Evolutionary conservation across 2,113 vertebrate species (phyloP), one percentile per base, ranked within the genome.

Genomic region (Anoura caudifer): DNA sequence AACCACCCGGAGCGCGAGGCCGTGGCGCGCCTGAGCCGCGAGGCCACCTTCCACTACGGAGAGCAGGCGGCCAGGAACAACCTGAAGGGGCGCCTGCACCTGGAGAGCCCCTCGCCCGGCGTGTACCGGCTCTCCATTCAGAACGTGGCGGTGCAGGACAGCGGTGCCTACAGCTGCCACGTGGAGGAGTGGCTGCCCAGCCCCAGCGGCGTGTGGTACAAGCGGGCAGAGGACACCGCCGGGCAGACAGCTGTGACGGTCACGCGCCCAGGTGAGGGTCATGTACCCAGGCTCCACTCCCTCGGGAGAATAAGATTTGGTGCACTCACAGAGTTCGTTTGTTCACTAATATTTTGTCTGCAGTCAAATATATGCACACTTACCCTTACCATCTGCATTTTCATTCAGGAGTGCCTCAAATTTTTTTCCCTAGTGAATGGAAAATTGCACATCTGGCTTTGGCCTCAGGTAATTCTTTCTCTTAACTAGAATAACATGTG

Each of bases 181-280:
- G 98, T 99, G 92, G 98, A 99, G 97, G 99, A 99, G 98, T 99
- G 99, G 99, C 98, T 99, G 73, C 99, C 98, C 0, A 99, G 99
- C 97, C 99, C 99, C 8, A 97, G 99, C 0, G 99, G 99, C 16
- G 93, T 83, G 70, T 99, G 99, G 99, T 99, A 99, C 92, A 99
- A 98, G 65, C 98, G 99, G 59, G 99, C 99, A 0, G 98, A 99
- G 87, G 99, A 99, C 61, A 93, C 98, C 0, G 99, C 99, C 0
- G 99, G 99, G 0, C 98, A 99, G 97, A 99, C 93, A 0, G 97
- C 98, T 2, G 99, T 99, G 84, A 98, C 97, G 0, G 98, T 99
- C 96, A 98, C 96, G 91, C 98, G 99, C 93, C 99, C 99, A 98
- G 99, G 99, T 99, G 97, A 98, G 93, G 3, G 12, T 11, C 2